phyloP scores from a whole-genome alignment of 2,888 invertebrate species.

The Geotrupes spiniger region DNA sequence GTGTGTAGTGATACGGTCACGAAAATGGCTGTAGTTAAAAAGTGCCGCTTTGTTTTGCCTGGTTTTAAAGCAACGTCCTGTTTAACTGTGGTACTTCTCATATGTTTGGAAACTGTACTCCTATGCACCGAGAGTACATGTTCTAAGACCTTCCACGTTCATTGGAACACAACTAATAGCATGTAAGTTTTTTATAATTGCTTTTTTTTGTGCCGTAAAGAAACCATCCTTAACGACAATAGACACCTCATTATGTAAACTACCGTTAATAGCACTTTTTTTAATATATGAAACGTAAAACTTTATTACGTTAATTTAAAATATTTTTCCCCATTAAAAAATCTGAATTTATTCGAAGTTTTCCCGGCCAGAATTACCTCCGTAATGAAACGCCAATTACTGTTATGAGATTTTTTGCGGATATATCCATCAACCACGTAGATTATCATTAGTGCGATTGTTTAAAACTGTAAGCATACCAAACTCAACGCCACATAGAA shows the following conservation, averaged over 20 bases:
- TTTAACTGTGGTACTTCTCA: conserved; percentile 55
- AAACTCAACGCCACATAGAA: too few relatives aligned
- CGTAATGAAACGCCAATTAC: too few relatives aligned
- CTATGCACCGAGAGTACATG: conserved; percentile 64
- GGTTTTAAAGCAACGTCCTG: conserved; percentile 51
- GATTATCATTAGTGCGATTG: too few relatives aligned
- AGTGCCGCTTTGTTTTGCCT: conserved; percentile 38
- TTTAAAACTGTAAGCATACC: too few relatives aligned
- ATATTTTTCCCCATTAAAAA: too few relatives aligned
- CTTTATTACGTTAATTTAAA: neutral
- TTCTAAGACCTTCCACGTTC: conserved; percentile 82
- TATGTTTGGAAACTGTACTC: conserved; percentile 57
- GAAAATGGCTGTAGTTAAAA: conserved; percentile 37
- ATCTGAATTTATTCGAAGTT: too few relatives aligned
- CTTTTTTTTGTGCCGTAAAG: conserved; percentile 4
- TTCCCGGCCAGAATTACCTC: too few relatives aligned
- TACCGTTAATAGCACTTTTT: neutral
- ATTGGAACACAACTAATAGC: conserved; percentile 89
- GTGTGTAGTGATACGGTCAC: conserved; percentile 1
- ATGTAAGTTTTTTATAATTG: conserved; percentile 56
- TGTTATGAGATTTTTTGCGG: too few relatives aligned
- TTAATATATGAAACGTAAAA: neutral
- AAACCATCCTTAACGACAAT: neutral
- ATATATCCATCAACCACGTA: too few relatives aligned
- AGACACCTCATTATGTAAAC: neutral